Base-by-base conservation (phyloP, 2,888 invertebrate genomes). In the Cataglyphis albicans region DNA sequence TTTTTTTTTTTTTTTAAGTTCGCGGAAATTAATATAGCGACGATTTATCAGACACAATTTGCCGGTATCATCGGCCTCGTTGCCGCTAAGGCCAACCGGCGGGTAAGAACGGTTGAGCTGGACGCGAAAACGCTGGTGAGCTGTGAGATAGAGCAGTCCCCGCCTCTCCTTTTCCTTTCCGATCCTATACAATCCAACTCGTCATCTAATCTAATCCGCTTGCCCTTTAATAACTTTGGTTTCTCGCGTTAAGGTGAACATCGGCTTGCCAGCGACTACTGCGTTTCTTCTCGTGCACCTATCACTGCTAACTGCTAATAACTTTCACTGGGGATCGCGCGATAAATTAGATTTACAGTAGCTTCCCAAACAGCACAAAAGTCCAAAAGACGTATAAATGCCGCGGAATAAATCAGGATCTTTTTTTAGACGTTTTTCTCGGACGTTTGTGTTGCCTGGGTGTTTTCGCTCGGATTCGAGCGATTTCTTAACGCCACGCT, bases 111-210 rank as follows among this genome's bases (percentile, higher is more conserved):
- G 89, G 87, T 90, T 88, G 87, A 88, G 88, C 86, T 88, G 90
- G 87, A 90, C 88, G 90, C 89, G 89, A 87, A 89, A 85, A 86
- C 86, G 87, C 86, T 89, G 88, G 89, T 86, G 91, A 90, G 89
- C 90, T 88, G 89, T 83, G 91, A 89, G 89, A 91, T 88, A 82
- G 89, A 90, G 85, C 82, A 88, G 81, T 85, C 83, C 75, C 29
- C 15, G 5, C 80, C 64, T n/a, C n/a, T 52, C n/a, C 52, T 7
- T 2, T n/a, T 52, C n/a, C 52, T 52, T 7, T 1, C 68, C 75
- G 73, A 63, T 67, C n/a, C 44, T 32, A n/a, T 44, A 38, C 55
- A 38, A 52, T 67, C 52, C 38, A 9, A 76, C 48, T 75, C 52
- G 67, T 55, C 38, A 55, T 41, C 25, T 44, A 38, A 5, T 25